A percentile compares a stretch with the other conserved stretches of the same genome.
These are phyloP conservation scores for Arge pagana DNA, from an alignment of 2,888 invertebrate genomes.

Conservation along the genomic window DNA sequence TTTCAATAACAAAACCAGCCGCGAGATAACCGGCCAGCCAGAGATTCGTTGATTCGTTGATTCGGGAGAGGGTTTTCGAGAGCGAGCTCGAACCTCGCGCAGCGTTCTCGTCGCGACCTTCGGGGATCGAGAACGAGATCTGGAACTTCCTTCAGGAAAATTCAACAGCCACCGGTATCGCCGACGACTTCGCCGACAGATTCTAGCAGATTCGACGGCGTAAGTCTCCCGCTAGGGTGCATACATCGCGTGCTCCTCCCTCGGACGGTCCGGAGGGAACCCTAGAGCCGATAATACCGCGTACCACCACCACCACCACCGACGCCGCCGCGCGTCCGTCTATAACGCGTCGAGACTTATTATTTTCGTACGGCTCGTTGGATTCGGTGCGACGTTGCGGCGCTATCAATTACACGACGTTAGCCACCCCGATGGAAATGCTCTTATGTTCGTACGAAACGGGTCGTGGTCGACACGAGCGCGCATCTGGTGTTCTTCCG, in stretches of 20 bases:
- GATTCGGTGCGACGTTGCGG: constrained; percentile 52
- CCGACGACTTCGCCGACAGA: background rate
- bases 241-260: background rate
- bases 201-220: too few relatives aligned
- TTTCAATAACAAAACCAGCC: constrained; percentile 38
- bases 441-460: constrained; percentile 1
- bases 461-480: background rate
- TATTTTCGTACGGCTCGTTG: constrained; percentile 58
- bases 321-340: background rate
- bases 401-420: constrained; percentile 57
- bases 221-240: background rate
- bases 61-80: background rate
- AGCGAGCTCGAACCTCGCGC: too few relatives aligned
- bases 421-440: constrained; percentile 36
- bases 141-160: background rate
- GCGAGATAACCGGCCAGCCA: background rate
- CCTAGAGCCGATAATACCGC: constrained; percentile 13
- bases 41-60: background rate
- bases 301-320: background rate
- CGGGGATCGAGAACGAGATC: background rate
- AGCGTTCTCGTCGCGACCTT: too few relatives aligned
- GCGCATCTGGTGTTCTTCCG: constrained; percentile 2
- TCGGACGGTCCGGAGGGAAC: background rate
- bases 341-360: constrained; percentile 49
- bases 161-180: background rate